Percentiles rank a stretch among this genome's conserved stretches.
phyloP scores from a whole-genome alignment of 2,888 invertebrate species.

The Lasius platythorax region DNA sequence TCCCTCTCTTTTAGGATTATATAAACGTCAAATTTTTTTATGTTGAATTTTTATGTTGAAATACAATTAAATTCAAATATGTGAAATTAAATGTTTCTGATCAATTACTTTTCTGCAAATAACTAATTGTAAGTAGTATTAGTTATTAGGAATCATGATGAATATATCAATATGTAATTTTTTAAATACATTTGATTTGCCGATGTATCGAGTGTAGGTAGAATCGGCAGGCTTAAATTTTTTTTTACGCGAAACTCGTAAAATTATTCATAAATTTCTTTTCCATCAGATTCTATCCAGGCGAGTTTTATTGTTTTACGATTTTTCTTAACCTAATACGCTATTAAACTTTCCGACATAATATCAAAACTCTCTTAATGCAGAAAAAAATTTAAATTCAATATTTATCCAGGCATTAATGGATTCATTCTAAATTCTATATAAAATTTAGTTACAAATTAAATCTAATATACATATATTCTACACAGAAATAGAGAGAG shows the following conservation, averaged over 20 bases:
- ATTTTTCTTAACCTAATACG: background rate
- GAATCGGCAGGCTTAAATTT: background rate
- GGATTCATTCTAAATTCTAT: background rate
- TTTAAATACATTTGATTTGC: background rate
- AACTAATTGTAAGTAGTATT: background rate
- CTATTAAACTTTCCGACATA: constrained; percentile 13
- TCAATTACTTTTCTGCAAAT: background rate
- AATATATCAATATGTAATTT: background rate
- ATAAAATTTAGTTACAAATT: constrained; percentile 20
- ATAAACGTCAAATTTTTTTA: background rate
- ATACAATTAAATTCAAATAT: background rate
- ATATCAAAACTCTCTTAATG: constrained; percentile 11
- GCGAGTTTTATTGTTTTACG: constrained; percentile 19
- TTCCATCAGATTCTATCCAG: background rate
- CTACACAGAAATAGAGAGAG: background rate
- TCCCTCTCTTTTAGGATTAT: background rate
- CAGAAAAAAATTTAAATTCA: background rate
- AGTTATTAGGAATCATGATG: background rate
- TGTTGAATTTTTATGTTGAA: background rate
- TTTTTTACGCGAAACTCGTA: constrained; percentile 26
- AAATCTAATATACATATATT: background rate
- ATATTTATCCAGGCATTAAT: background rate
- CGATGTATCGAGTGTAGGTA: background rate
- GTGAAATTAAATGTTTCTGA: background rate
- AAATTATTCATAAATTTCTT: constrained; percentile 8